These are phyloP conservation scores for Drosophila ezoana DNA, from an alignment of 2,888 invertebrate genomes.

Conservation along the genomic window DNA sequence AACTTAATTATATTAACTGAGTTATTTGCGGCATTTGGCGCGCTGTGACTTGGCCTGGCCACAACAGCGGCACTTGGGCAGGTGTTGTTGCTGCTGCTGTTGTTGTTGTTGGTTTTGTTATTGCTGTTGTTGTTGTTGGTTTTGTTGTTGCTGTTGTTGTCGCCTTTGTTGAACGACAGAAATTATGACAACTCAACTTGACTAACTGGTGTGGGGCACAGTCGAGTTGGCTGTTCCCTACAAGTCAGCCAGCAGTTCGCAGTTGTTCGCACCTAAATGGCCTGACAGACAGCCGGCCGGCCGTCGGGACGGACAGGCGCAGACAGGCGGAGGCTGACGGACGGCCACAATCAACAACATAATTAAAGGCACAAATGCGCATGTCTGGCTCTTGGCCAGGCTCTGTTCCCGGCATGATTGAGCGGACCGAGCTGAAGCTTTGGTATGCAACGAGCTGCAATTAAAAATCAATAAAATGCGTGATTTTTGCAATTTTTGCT, in stretches of 20 bases:
- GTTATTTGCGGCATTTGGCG: constrained; percentile 80
- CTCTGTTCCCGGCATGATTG: constrained; percentile 31
- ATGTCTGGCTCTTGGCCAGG: constrained; percentile 59
- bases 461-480: constrained; percentile 82
- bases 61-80: constrained; percentile 35
- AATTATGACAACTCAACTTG: constrained; percentile 81
- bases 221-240: constrained; percentile 55
- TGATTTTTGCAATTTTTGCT: constrained; percentile 78
- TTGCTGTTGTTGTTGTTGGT: constrained; percentile 9
- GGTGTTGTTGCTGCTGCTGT: constrained; percentile 51
- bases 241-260: constrained; percentile 46
- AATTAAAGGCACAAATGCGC: constrained; percentile 79
- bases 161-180: constrained; percentile 73
- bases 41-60: constrained; percentile 53
- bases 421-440: constrained; percentile 29
- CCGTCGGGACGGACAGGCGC: constrained; percentile 36
- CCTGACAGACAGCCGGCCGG: constrained; percentile 35
- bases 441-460: constrained; percentile 81
- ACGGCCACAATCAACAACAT: constrained; percentile 73
- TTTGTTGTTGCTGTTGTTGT: constrained; percentile 37
- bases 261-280: constrained; percentile 73
- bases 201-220: constrained; percentile 71
- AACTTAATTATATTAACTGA: constrained; percentile 81
- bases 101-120: constrained; percentile 15
- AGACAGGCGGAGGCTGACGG: constrained; percentile 13